These are phyloP conservation scores for Lethrus apterus DNA, from an alignment of 1,140 invertebrate genomes.

Conservation along the genomic window DNA sequence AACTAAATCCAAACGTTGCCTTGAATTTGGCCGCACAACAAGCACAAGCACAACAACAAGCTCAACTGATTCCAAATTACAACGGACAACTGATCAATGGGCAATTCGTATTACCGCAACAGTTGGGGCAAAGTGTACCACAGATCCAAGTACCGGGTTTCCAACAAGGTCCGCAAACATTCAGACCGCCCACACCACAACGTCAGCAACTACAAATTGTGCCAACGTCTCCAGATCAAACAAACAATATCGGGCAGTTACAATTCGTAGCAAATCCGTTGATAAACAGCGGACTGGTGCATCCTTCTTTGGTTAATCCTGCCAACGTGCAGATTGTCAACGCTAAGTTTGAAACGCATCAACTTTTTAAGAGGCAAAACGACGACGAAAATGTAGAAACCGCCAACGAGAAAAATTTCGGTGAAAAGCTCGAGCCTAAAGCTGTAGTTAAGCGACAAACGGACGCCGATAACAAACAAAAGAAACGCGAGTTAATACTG, in stretches of 20 bases:
- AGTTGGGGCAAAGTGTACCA: constrained; percentile 17
- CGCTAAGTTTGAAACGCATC: constrained; percentile 40
- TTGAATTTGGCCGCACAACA: constrained; percentile 46
- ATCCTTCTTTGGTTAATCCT: constrained; percentile 38
- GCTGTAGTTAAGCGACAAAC: constrained; percentile 12
- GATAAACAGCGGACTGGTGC: constrained; percentile 20
- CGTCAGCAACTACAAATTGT: neutral
- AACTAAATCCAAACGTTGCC: constrained; percentile 54
- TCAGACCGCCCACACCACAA: constrained; percentile 18
- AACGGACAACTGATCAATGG: constrained; percentile 55
- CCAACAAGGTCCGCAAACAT: constrained; percentile 22
- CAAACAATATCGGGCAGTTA: constrained; percentile 13
- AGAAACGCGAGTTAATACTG: constrained; percentile 56
- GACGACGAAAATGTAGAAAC: constrained; percentile 36
- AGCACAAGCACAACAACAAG: constrained; percentile 20
- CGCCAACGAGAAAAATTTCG: neutral
- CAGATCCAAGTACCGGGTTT: constrained; percentile 22
- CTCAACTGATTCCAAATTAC: constrained; percentile 41
- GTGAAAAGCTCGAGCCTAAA: constrained; percentile 8
- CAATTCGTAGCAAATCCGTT: constrained; percentile 12
- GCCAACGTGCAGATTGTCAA: constrained; percentile 53
- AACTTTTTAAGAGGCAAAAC: constrained; percentile 50
- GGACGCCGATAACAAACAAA: constrained; percentile 44
- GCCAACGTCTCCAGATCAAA: constrained; percentile 11
- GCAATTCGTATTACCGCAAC: constrained; percentile 42